phyloP scores from a whole-genome alignment of 2,797 vertebrate species.

The Apodemus agrarius region DNA sequence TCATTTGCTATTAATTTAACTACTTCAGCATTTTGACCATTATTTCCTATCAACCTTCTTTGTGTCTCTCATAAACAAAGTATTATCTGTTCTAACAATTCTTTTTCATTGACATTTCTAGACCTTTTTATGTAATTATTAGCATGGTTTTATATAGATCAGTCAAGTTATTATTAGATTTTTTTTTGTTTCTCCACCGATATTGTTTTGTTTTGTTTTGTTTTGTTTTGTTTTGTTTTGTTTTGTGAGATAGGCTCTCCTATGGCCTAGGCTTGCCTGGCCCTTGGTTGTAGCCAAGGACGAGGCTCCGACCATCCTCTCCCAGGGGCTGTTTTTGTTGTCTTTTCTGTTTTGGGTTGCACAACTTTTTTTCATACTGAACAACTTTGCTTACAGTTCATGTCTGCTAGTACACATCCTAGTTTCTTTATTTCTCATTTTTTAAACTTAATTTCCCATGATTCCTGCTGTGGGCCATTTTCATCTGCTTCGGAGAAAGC shows the following conservation, averaged over 20 bases:
- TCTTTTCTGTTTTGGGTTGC: neutral
- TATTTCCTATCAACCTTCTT: neutral
- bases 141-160: neutral
- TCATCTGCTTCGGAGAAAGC: neutral
- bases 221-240: neutral
- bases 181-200: neutral
- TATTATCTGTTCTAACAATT: neutral
- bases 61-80: neutral
- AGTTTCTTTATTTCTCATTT: neutral
- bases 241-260: neutral
- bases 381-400: neutral
- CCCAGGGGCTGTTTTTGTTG: neutral
- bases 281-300: too few relatives aligned
- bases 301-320: neutral
- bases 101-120: neutral
- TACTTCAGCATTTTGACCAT: neutral
- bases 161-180: neutral
- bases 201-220: too few relatives aligned
- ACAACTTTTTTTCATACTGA: constrained; percentile 21
- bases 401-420: neutral
- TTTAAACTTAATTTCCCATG: neutral
- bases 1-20: neutral
- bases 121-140: too few relatives aligned
- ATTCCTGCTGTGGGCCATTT: too few relatives aligned
- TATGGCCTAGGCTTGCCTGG: neutral